phyloP scores from a whole-genome alignment of 2,888 invertebrate genomes.

The Leptinotarsa rubiginosa region DNA sequence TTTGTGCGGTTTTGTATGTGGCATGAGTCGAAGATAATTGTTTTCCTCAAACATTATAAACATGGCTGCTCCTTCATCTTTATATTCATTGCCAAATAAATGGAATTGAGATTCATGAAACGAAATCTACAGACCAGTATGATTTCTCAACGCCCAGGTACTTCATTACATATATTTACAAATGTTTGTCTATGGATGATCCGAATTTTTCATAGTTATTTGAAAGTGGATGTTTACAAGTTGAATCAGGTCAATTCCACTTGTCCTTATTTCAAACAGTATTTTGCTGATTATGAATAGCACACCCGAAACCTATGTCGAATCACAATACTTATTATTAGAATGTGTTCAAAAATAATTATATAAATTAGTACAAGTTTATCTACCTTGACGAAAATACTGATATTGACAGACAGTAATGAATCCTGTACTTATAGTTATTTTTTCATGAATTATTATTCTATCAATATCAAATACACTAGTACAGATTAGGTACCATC shows the following conservation, averaged over 20 bases:
- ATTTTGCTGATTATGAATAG: not conserved
- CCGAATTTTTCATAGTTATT: not conserved
- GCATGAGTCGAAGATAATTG: constrained; percentile 29
- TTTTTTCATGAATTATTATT: not conserved
- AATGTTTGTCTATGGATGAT: not conserved
- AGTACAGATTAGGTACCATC: no score
- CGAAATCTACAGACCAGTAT: constrained; percentile 49
- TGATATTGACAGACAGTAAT: no score
- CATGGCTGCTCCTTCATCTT: constrained; percentile 63
- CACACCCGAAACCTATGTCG: no score
- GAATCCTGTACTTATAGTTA: no score
- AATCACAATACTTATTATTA: no score
- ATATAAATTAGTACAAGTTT: no score
- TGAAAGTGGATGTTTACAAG: constrained; percentile 21
- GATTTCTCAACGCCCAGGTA: constrained; percentile 64
- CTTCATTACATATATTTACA: not conserved
- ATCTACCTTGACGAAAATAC: no score
- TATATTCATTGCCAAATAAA: constrained; percentile 48
- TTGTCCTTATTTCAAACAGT: not conserved
- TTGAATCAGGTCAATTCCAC: constrained; percentile 4
- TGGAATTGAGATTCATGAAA: constrained; percentile 48
- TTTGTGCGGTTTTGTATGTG: constrained; percentile 18
- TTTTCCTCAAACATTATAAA: constrained; percentile 61
- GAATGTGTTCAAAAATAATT: no score
- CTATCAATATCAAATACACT: no score